Conservation (phyloP, 1,140 invertebrate genomes). For the Papilio xuthus region DNA sequence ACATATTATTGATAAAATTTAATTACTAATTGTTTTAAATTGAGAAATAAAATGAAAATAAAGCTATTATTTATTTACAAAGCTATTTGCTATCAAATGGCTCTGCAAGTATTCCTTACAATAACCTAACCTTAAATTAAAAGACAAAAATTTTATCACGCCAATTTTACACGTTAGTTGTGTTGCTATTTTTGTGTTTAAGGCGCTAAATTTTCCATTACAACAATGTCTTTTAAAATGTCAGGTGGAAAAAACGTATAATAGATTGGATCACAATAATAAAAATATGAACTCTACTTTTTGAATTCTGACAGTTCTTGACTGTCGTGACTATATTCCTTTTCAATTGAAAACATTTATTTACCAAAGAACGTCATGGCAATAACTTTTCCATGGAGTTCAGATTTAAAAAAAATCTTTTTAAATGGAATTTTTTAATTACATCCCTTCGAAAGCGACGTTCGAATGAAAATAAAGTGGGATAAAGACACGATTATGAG, state of each 20-base stretch:
- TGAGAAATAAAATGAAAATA: background rate
- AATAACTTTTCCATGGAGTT: background rate
- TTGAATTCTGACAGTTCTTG: too few relatives aligned
- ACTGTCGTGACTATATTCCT: background rate
- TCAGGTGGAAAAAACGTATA: background rate
- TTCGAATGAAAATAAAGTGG: slow-evolving; percentile 20
- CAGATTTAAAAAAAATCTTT: background rate
- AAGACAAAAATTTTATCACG: background rate
- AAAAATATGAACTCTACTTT: too few relatives aligned
- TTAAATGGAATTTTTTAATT: background rate
- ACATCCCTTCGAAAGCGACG: background rate
- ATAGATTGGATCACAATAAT: background rate
- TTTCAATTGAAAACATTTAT: background rate
- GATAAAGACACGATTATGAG: slow-evolving; percentile 14
- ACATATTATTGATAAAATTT: background rate
- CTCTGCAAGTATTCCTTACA: too few relatives aligned
- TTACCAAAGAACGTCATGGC: background rate
- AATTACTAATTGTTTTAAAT: background rate
- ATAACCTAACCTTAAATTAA: background rate
- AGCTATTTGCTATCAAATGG: too few relatives aligned
- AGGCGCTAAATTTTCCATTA: background rate
- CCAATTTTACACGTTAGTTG: background rate
- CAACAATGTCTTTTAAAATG: background rate
- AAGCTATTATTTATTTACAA: background rate
- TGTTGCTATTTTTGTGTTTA: background rate